Evolutionary conservation across 2,797 vertebrate species (phyloP), one percentile per base, ranked within the genome.

Genomic region (Picus viridis): DNA sequence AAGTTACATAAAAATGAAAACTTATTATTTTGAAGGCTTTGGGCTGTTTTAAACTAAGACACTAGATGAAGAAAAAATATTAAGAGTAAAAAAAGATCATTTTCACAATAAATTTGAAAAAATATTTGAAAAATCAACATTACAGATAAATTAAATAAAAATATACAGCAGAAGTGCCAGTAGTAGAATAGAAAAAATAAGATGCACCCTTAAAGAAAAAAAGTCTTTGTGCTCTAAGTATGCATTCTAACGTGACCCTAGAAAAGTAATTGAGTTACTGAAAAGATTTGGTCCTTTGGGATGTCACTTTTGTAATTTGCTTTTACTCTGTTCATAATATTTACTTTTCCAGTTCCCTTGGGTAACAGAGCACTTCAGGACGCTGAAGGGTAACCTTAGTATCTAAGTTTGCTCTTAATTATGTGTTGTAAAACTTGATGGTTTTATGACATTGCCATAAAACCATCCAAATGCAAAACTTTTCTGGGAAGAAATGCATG

Each of bases 1-100:
- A 92, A 92, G 41, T 84, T 92, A 49, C 30, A 83, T 81, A 90
- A 93, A 59, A 79, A 49, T 22, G 2, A 93, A 94, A 95, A 90
- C 78, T n/a, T 22, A 79, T 78, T 78, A 59, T 83, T 67, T 72
- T 58, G 24, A 89, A 93, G 12, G 8, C 6, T 87, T 91, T 69
- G 8, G 7, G 7, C 57, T 87, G 41, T 45, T 93, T 77, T 94
- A 94, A 93, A 78, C 29, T 81, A 57, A n/a, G 79, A 89, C 34
- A 8, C 26, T 59, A 26, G 34, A 61, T 67, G 26, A 92, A 71
- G 3, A 79, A 74, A 83, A 2, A 4, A 62, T 20, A 67, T 86
- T 58, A 65, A 70, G 89, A 86, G 26, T n/a, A 81, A 47, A 49
- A 81, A 9, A 10, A 39, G 45, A 9, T 47, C 3, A 68, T 16